phyloP scores from a whole-genome alignment of 1,140 invertebrate genomes.

The Atta colombica region DNA sequence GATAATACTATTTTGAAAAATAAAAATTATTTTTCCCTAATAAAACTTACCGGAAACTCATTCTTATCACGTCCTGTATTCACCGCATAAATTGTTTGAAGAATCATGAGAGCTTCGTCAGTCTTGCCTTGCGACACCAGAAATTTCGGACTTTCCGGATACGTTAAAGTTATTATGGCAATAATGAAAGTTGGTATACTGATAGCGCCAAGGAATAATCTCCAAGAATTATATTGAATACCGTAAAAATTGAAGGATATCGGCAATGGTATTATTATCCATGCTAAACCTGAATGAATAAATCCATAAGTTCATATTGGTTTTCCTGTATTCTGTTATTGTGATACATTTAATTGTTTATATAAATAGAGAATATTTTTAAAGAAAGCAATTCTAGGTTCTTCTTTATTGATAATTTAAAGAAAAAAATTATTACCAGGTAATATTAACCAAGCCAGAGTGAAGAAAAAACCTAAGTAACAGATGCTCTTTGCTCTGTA shows the following conservation, averaged over 20 bases:
- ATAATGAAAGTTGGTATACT: constrained; percentile 87
- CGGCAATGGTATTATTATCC: constrained; percentile 88
- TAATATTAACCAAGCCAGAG: constrained; percentile 88
- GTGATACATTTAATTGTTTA: background rate
- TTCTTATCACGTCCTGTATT: constrained; percentile 87
- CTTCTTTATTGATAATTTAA: constrained; percentile 11
- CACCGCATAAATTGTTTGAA: constrained; percentile 88
- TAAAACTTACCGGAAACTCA: constrained; percentile 80
- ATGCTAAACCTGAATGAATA: constrained; percentile 87
- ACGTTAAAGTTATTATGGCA: constrained; percentile 85
- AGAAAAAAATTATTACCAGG: constrained; percentile 84
- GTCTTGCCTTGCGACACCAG: constrained; percentile 88
- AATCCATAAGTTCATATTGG: constrained; percentile 13
- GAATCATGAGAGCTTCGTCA: constrained; percentile 88
- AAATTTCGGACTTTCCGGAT: constrained; percentile 93
- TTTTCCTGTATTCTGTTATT: background rate
- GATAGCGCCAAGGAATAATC: constrained; percentile 88
- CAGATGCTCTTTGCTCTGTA: constrained; percentile 88
- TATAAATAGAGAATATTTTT: background rate
- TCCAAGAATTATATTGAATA: constrained; percentile 89
- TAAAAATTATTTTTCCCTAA: background rate
- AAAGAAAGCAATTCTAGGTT: background rate
- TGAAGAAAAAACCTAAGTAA: constrained; percentile 89
- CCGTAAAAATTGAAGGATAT: constrained; percentile 84
- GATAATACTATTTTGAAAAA: background rate